Evolutionary conservation across 2,113 vertebrate genomes (phyloP).

Genomic region (Oryzias woworae): DNA sequence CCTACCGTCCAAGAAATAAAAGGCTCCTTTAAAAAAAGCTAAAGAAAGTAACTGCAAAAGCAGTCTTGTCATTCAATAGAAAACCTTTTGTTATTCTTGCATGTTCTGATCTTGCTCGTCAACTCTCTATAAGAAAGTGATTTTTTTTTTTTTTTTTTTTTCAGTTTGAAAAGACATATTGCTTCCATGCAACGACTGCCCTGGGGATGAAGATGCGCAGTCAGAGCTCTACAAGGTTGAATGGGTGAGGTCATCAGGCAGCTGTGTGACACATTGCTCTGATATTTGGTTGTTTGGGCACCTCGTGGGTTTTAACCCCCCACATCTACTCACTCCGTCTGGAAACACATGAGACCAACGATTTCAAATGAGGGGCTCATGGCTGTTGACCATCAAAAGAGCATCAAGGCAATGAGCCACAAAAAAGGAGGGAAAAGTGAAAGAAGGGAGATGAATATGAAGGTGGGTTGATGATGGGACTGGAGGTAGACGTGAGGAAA

Average conservation of each 20-base stretch:
- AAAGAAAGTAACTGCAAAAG: too few relatives aligned
- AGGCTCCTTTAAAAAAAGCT: too few relatives aligned
- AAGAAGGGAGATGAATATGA: conserved; percentile 10
- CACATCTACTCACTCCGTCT: conserved; percentile 48
- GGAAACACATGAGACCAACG: conserved; percentile 62
- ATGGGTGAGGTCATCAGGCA: conserved; percentile 68
- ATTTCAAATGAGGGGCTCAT: conserved; percentile 89
- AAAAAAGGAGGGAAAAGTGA: conserved; percentile 29
- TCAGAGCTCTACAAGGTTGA: conserved; percentile 79
- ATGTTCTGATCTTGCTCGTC: background rate
- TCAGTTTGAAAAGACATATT: conserved; percentile 47
- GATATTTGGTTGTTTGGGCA: conserved; percentile 58
- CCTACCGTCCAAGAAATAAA: too few relatives aligned
- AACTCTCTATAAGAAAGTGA: conserved; percentile 14
- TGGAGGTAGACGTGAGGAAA: conserved; percentile 19
- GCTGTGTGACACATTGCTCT: conserved; percentile 71
- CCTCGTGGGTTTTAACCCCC: conserved; percentile 56
- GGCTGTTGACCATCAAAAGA: conserved; percentile 99
- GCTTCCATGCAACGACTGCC: conserved; percentile 31
- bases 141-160: conserved; percentile 16
- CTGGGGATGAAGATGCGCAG: conserved; percentile 58
- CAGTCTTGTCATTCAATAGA: too few relatives aligned
- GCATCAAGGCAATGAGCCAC: conserved; percentile 99
- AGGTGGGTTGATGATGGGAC: conserved; percentile 6
- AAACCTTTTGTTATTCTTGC: background rate